Evolutionary conservation across 2,888 invertebrate species (phyloP).

Genomic region (Galerucella calmariensis): DNA sequence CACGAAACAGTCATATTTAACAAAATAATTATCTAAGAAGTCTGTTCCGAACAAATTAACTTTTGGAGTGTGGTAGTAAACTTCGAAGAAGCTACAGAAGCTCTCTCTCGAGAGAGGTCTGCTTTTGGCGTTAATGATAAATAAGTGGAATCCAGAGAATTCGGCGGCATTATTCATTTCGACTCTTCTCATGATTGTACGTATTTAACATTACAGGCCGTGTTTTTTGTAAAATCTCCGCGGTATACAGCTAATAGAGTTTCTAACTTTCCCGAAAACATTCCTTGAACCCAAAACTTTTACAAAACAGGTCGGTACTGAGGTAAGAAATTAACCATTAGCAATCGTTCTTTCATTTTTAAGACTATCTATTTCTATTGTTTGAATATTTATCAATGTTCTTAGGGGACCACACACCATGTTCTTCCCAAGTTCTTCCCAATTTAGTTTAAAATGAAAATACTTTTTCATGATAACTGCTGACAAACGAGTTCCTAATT

Average conservation of each 20-base stretch:
- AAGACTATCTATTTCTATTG: too few species aligned
- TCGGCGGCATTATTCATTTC: conserved; percentile 40
- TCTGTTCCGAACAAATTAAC: conserved; percentile 32
- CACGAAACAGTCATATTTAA: neutral
- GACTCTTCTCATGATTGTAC: conserved; percentile 39
- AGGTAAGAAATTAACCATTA: neutral
- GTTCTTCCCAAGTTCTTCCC: too few species aligned
- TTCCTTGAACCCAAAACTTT: conserved; percentile 22
- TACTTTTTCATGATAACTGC: too few species aligned
- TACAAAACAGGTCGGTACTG: neutral
- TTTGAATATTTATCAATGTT: too few species aligned
- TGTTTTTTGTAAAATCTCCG: conserved; percentile 36
- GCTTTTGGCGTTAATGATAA: conserved; percentile 44
- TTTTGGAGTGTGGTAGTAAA: conserved; percentile 25
- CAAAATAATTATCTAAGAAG: conserved; percentile 23
- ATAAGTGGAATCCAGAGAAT: conserved; percentile 44
- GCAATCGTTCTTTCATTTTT: too few species aligned
- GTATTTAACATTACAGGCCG: conserved; percentile 37
- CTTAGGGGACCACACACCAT: too few species aligned
- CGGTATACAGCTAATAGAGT: conserved; percentile 37
- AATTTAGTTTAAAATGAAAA: too few species aligned
- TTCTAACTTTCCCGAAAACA: conserved; percentile 32
- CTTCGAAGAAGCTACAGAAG: conserved; percentile 36
- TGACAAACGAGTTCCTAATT: neutral
- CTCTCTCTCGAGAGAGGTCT: conserved; percentile 36